Evolutionary conservation across 2,797 vertebrate genomes (phyloP).

Genomic region (Streptopelia turtur): DNA sequence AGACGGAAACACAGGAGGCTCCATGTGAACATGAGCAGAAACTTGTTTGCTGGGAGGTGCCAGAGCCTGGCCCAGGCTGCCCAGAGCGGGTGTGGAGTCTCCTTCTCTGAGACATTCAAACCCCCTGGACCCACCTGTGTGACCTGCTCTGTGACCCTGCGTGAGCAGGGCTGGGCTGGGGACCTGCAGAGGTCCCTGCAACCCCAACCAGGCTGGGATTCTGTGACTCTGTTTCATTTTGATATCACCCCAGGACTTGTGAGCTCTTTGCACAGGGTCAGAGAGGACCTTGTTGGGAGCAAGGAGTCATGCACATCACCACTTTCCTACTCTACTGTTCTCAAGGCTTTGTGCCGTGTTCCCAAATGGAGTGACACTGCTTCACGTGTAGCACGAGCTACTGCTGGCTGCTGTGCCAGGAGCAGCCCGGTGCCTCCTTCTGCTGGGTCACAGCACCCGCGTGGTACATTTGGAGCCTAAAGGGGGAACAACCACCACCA

Average conservation of each 20-base stretch:
- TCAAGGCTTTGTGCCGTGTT: neutral
- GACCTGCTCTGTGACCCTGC: too few species aligned
- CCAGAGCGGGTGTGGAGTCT: too few species aligned
- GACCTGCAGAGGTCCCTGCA: too few species aligned
- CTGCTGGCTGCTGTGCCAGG: neutral
- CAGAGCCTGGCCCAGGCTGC: too few species aligned
- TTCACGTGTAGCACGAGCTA: neutral
- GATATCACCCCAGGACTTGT: too few species aligned
- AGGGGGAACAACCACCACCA: neutral
- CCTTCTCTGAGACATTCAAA: too few species aligned
- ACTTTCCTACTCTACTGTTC: rapidly evolving
- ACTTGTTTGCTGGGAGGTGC: too few species aligned
- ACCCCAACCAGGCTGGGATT: too few species aligned
- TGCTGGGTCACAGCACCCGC: neutral
- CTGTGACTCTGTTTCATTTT: neutral
- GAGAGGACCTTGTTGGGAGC: neutral
- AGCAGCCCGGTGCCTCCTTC: neutral
- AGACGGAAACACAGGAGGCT: too few species aligned
- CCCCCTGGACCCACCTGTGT: too few species aligned
- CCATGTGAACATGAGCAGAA: too few species aligned
- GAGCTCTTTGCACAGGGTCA: neutral
- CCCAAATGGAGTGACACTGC: rapidly evolving
- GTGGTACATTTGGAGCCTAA: neutral
- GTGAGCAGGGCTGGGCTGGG: too few species aligned
- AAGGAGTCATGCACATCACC: rapidly evolving